Base-by-base conservation (phyloP, 2,113 vertebrate genomes). In the Brachypteracias leptosomus region DNA sequence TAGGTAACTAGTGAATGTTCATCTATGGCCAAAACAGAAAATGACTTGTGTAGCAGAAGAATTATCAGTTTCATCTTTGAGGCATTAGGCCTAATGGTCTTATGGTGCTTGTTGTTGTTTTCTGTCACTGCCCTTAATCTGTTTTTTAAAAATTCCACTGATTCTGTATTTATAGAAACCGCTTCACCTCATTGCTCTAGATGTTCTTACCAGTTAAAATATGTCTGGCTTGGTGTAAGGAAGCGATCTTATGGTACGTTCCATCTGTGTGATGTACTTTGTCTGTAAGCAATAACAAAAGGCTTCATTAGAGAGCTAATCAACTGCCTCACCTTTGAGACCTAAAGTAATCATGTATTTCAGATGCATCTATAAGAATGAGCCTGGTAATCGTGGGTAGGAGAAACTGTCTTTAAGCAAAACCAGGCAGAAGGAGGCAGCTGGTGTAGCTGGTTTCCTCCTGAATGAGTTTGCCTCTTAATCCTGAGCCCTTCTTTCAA, bases 321-420 rank as follows among this genome's bases (percentile, higher is more conserved):
- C 92, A 96, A 92, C 80, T 93, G 71, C 73, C 91, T 95, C 95
- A 96, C 95, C 96, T 97, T 74, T 29, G 87, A 92, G 94, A 96
- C 95, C 90, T 90, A 85, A 96, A 92, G 93, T 93, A 95, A 97
- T 97, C 90, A 93, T 62, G 49, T 94, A 96, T 98, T 97, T 97
- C 90, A 90, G 95, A 96, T 93, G 91, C 87, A 93, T 97, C 83
- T 95, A 49, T 94, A 95, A 88, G 88, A 77, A 93, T 4, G 79
- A 93, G 92, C 66, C 68, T 84, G 80, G 80, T 88, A 81, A 84
- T 72, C 19, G 14, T 10, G 6, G 89, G 44, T 19, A 42, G 80
- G 76, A 94, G 88, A 84, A 80, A 72, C 81, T 66, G 87, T 67
- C 88, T 92, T 80, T 73, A 88, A 42, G 66, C 0, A 10, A 78